Base-by-base conservation (phyloP, 2,797 vertebrate genomes). In the Emydoidea blandingii region DNA sequence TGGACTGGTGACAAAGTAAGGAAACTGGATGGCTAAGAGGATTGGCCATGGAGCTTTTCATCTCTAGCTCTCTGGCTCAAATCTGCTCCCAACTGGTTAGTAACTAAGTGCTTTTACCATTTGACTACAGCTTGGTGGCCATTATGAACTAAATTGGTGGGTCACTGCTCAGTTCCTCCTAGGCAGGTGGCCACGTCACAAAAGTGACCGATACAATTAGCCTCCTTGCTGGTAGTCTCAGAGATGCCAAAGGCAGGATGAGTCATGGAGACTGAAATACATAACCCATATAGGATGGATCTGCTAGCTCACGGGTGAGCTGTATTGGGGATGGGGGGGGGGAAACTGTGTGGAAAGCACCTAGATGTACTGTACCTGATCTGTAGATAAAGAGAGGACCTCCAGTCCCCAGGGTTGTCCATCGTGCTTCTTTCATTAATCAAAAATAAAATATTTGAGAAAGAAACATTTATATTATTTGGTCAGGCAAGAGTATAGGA, bases 101-200 rank as follows among this genome's bases (percentile, higher is more conserved):
- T 68, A 37, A 72, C 68, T 65, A 0, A n/a, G 87, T 89, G 90
- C 18, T 89, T 94, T n/a, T 59, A 0, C 50, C 1, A 0, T 89
- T 81, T 90, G 16, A 57, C 44, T 90, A 23, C 57, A 76, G n/a
- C 16, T 41, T 91, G 6, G 25, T 79, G 56, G 68, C 27, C 79
- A 41, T 34, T 91, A 31, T 16, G 83, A 53, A 68, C 65, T 34
- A 27, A 50, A 8, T 21, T n/a, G n/a, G 25, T 1, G 1, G 44
- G 62, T 52, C 15, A 53, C 62, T 81, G 74, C 53, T 85, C 11
- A 56, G 34, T 19, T 78, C 29, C 37, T n/a, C 47, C 0, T 37
- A 50, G 50, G 54, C 8, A 80, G 72, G 53, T 34, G 23, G 18
- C 59, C 3, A 1, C 29, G 29, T 41, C 84, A 34, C 81, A 44